These are phyloP conservation scores for Drepana falcataria DNA, from an alignment of 2,888 invertebrate species.

Conservation along the genomic window DNA sequence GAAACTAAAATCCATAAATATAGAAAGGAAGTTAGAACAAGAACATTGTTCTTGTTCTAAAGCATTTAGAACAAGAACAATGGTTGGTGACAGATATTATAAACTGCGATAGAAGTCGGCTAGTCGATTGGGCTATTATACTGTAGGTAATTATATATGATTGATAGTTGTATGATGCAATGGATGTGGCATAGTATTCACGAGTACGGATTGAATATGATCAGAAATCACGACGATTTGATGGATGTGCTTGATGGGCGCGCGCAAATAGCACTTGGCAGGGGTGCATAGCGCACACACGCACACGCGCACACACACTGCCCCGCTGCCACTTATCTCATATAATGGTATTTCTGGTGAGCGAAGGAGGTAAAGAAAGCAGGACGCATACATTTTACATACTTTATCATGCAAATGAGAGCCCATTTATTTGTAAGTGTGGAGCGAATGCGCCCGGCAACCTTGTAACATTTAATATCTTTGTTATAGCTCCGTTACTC, in stretches of 20 bases:
- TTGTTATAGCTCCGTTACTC: no score
- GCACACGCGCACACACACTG: constrained; percentile 5
- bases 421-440: not conserved
- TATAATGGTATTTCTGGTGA: not conserved
- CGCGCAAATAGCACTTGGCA: constrained; percentile 47
- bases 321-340: not conserved
- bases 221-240: constrained; percentile 20
- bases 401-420: not conserved
- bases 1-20: no score
- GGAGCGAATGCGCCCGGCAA: not conserved
- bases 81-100: not conserved
- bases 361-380: not conserved
- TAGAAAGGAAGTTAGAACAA: not conserved
- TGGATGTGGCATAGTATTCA: constrained; percentile 3
- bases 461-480: not conserved
- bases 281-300: constrained; percentile 19
- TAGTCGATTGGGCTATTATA: not conserved
- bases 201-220: constrained; percentile 15
- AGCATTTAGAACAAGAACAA: not conserved
- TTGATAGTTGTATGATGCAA: not conserved
- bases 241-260: constrained; percentile 27
- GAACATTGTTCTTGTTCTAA: no score
- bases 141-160: not conserved
- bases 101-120: not conserved
- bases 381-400: not conserved